phyloP scores from a whole-genome alignment of 2,113 vertebrate genomes.

The Redunca redunca region DNA sequence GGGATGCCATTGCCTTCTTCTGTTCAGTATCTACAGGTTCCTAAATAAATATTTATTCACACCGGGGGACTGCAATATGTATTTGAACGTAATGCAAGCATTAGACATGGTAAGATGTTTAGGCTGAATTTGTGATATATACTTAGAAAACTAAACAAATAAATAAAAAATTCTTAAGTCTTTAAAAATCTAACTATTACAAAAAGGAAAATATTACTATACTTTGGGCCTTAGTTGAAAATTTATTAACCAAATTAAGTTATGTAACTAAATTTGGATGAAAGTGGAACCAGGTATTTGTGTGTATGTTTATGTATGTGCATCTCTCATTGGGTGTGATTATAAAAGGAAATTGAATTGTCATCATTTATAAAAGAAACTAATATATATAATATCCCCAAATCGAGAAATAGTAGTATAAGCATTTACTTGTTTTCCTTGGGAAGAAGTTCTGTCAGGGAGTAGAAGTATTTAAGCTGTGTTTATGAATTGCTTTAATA shows the following conservation, averaged over 20 bases:
- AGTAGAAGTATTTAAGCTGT: neutral
- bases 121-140: neutral
- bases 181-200: neutral
- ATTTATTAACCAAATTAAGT: neutral
- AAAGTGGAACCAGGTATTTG: accelerated
- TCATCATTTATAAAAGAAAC: neutral
- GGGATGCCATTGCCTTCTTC: too few relatives aligned
- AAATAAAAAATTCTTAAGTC: neutral
- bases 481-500: neutral
- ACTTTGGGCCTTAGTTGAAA: neutral
- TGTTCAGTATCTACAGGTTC: neutral
- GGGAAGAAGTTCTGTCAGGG: neutral
- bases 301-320: neutral
- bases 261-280: neutral
- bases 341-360: neutral
- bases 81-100: neutral
- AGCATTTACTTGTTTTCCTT: neutral
- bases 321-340: neutral
- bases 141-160: neutral
- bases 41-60: neutral
- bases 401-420: neutral
- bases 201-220: neutral
- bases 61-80: accelerated
- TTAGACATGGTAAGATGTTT: neutral
- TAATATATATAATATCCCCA: too few relatives aligned